A percentile compares a stretch with the other conserved stretches of the same genome.
These are phyloP conservation scores for Apodemia zela DNA, from an alignment of 2,888 invertebrate species.

Conservation along the genomic window DNA sequence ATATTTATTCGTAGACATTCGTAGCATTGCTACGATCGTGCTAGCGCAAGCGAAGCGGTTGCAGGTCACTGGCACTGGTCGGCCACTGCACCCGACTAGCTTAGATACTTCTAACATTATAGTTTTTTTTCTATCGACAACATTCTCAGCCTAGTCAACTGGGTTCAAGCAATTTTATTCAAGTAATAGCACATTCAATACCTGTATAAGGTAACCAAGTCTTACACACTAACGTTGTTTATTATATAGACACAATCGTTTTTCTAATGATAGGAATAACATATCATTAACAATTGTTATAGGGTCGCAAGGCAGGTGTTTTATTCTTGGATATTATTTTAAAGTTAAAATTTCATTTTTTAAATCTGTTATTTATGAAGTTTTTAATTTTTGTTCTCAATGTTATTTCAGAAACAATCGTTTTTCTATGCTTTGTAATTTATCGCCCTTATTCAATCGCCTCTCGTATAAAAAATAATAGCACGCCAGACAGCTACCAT, in stretches of 20 bases:
- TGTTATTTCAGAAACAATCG: too few relatives aligned
- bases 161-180: conserved; percentile 43
- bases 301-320: not conserved
- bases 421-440: too few relatives aligned
- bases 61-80: conserved; percentile 72
- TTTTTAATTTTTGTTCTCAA: too few relatives aligned
- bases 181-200: conserved; percentile 32
- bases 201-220: conserved; percentile 27
- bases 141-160: conserved; percentile 61
- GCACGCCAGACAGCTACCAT: too few relatives aligned
- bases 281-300: not conserved
- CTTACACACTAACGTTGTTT: conserved; percentile 8
- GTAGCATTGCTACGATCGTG: conserved; percentile 59
- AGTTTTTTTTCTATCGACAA: conserved; percentile 71
- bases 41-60: conserved; percentile 39
- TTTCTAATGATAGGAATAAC: not conserved
- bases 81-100: conserved; percentile 74
- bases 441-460: not conserved
- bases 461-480: too few relatives aligned
- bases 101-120: conserved; percentile 76
- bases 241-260: conserved; percentile 11
- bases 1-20: conserved; percentile 48
- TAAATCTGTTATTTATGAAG: not conserved
- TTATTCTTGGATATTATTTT: not conserved
- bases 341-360: not conserved